These are phyloP conservation scores for Ageneiosus marmoratus DNA, from an alignment of 2,113 vertebrate species.

Conservation along the genomic window DNA sequence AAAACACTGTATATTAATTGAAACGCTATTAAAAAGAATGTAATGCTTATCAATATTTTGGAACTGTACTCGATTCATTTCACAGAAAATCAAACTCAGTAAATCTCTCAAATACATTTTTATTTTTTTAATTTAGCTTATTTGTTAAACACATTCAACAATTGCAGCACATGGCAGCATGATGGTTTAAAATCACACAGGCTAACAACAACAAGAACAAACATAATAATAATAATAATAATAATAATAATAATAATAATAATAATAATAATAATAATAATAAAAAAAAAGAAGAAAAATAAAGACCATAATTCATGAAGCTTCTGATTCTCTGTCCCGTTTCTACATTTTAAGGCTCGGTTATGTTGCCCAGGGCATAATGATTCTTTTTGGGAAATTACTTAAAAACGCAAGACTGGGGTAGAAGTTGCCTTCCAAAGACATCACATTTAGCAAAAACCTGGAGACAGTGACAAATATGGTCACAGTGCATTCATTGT, in stretches of 20 bases:
- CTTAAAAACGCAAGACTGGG: slow-evolving; percentile 14
- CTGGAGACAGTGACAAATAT: slow-evolving; percentile 29
- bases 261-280: slow-evolving; percentile 15
- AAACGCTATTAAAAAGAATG: background rate
- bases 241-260: slow-evolving; percentile 5
- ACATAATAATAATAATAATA: slow-evolving; percentile 14
- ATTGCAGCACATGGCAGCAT: slow-evolving; percentile 41
- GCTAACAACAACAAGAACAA: slow-evolving; percentile 13
- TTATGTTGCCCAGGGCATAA: slow-evolving; percentile 30
- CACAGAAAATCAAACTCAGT: slow-evolving; percentile 15
- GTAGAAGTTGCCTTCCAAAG: background rate
- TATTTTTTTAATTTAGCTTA: slow-evolving; percentile 50
- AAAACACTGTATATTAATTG: background rate
- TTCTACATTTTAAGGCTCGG: slow-evolving; percentile 56
- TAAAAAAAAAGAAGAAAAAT: background rate
- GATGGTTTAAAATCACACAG: slow-evolving; percentile 38
- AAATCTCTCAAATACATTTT: slow-evolving; percentile 19
- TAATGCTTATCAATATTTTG: background rate
- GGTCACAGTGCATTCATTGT: slow-evolving; percentile 23
- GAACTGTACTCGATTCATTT: background rate
- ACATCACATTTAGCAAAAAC: slow-evolving; percentile 8
- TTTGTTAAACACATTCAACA: slow-evolving; percentile 52
- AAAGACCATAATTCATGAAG: slow-evolving; percentile 23
- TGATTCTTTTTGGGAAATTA: slow-evolving; percentile 19
- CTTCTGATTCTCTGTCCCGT: slow-evolving; percentile 31